phyloP scores from a whole-genome alignment of 2,888 invertebrate genomes.

The Cremastobaeus sp. region DNA sequence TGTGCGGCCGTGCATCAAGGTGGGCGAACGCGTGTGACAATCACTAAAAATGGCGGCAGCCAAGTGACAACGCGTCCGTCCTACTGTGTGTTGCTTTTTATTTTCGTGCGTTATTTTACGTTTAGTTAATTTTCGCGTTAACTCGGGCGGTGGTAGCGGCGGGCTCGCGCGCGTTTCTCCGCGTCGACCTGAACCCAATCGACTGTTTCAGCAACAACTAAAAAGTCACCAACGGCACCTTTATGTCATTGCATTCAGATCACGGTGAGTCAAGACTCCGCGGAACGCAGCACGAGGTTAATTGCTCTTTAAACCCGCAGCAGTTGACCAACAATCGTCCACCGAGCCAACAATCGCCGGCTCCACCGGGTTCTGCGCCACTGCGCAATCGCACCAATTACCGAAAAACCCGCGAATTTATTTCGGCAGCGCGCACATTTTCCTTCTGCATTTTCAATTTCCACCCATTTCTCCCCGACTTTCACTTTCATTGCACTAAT shows the following conservation, averaged over 20 bases:
- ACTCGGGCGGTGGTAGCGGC: slow-evolving; percentile 12
- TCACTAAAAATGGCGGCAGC: slow-evolving; percentile 72
- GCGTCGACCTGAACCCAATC: neutral
- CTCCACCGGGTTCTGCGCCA: slow-evolving; percentile 15
- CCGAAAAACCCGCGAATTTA: neutral
- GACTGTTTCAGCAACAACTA: slow-evolving; percentile 16
- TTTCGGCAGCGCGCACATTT: neutral
- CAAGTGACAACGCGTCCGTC: slow-evolving; percentile 75
- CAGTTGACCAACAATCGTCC: slow-evolving; percentile 63
- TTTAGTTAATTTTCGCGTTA: slow-evolving; percentile 42
- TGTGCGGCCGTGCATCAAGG: slow-evolving; percentile 38
- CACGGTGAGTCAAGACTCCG: slow-evolving; percentile 67
- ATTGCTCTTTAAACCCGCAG: slow-evolving; percentile 54
- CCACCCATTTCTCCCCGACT: neutral
- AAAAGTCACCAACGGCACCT: slow-evolving; percentile 51
- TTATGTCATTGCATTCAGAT: slow-evolving; percentile 67
- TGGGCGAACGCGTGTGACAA: slow-evolving; percentile 48
- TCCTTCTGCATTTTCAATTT: neutral
- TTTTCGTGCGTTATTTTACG: slow-evolving; percentile 66
- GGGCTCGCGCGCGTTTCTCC: slow-evolving; percentile 20
- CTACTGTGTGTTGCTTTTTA: slow-evolving; percentile 68
- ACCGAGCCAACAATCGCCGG: slow-evolving; percentile 35
- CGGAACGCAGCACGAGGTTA: slow-evolving; percentile 66
- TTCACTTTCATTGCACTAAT: neutral
- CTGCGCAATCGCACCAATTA: slow-evolving; percentile 39